Conservation (phyloP, 2,797 vertebrate species). For the Anabacerthia variegaticeps region DNA sequence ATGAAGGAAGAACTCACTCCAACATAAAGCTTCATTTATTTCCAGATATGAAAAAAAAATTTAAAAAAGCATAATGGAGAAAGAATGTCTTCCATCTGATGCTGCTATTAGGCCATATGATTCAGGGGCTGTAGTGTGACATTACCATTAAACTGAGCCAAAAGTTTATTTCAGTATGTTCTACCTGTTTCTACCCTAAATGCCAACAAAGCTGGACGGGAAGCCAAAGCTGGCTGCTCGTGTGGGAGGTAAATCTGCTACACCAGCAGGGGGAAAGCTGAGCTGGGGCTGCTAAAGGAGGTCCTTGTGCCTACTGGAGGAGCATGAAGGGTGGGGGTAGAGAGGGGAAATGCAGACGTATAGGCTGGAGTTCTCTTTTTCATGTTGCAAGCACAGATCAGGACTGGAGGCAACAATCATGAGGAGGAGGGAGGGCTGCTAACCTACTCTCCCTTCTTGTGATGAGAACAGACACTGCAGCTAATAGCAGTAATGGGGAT, state of each 20-base stretch:
- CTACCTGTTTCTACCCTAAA: background rate
- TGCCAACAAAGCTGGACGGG: background rate
- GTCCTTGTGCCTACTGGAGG: background rate
- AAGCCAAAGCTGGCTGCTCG: background rate
- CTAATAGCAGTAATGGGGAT: background rate
- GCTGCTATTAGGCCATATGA: background rate
- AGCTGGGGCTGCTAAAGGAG: background rate
- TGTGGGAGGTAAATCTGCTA: background rate
- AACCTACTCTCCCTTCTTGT: background rate
- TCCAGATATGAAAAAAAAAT: background rate
- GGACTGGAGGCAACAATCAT: background rate
- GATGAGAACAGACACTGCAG: background rate
- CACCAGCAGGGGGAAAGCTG: background rate
- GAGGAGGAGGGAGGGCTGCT: background rate
- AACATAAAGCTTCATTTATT: background rate
- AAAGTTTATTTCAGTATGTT: background rate
- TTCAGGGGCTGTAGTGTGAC: background rate
- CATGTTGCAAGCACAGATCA: background rate
- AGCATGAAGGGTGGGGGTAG: background rate
- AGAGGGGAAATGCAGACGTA: background rate
- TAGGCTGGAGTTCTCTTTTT: background rate
- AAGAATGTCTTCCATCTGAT: background rate
- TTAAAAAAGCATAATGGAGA: background rate
- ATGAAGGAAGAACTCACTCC: background rate
- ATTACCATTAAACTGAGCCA: background rate